Evolutionary conservation across 2,113 vertebrate species (phyloP).

Genomic region (Hemiscyllium ocellatum): DNA sequence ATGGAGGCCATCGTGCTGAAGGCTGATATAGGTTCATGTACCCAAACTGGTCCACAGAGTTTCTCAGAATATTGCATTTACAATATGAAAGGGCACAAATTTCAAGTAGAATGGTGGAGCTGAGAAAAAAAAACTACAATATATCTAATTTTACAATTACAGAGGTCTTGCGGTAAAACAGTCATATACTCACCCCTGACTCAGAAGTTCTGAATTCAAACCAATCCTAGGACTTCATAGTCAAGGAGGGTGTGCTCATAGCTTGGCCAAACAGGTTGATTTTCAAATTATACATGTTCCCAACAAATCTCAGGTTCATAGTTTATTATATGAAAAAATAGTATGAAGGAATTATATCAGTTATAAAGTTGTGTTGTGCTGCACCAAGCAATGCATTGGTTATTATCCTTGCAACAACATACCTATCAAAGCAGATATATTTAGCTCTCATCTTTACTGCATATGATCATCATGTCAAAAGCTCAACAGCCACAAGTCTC

Average conservation of each 20-base stretch:
- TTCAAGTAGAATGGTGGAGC: not conserved
- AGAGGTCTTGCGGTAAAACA: not conserved
- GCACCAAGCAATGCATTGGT: not conserved
- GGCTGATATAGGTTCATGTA: not conserved
- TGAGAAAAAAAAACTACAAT: not conserved
- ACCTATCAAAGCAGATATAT: not conserved
- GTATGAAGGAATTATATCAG: not conserved
- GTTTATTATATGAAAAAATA: not conserved
- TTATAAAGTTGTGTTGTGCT: not conserved
- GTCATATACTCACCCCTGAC: too few relatives aligned
- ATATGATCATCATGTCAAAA: not conserved
- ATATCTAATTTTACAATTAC: not conserved
- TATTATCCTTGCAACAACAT: not conserved
- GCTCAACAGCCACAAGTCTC: not conserved
- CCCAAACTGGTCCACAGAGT: not conserved
- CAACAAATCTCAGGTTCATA: too few relatives aligned
- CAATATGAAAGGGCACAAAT: not conserved
- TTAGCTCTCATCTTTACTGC: not conserved
- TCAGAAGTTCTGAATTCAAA: too few relatives aligned
- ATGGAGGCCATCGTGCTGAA: not conserved
- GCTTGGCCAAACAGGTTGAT: too few relatives aligned
- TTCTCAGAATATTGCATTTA: not conserved
- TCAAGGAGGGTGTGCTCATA: too few relatives aligned
- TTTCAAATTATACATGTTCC: too few relatives aligned
- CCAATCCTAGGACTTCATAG: too few relatives aligned